A percentile compares a stretch with the other conserved stretches of the same genome.
phyloP scores from a whole-genome alignment of 1,140 invertebrate species.

The Oryzaephilus surinamensis region DNA sequence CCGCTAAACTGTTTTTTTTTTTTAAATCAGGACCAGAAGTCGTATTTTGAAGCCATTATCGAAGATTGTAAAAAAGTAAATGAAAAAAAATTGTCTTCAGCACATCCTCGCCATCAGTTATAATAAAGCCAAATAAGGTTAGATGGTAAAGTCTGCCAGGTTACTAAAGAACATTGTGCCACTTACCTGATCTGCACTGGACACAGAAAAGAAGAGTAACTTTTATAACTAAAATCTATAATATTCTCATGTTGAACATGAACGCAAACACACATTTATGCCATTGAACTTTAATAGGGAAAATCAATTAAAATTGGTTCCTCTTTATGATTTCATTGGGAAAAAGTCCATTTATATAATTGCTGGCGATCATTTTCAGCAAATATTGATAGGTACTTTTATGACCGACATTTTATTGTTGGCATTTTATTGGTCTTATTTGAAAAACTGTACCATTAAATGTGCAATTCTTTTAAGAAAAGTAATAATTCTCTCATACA shows the following conservation, averaged over 20 bases:
- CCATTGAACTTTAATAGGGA: slow-evolving; percentile 31
- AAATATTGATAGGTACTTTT: too few relatives aligned
- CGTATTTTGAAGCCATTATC: neutral
- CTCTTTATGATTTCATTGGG: too few relatives aligned
- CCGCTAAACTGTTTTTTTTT: neutral
- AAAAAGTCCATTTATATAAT: too few relatives aligned
- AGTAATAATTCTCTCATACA: too few relatives aligned
- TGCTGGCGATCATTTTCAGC: too few relatives aligned
- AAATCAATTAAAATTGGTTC: too few relatives aligned
- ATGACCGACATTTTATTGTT: too few relatives aligned
- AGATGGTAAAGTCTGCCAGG: slow-evolving; percentile 29
- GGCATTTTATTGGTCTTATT: too few relatives aligned
- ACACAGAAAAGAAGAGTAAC: slow-evolving; percentile 34
- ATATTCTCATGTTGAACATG: slow-evolving; percentile 7
- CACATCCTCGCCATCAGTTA: neutral
- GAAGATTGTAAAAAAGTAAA: neutral
- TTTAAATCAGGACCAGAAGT: neutral
- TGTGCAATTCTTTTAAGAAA: too few relatives aligned
- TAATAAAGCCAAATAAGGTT: slow-evolving; percentile 29
- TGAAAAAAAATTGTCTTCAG: neutral
- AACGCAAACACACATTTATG: slow-evolving; percentile 27
- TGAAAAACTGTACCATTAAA: too few relatives aligned
- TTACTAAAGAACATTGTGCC: slow-evolving; percentile 32
- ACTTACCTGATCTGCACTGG: slow-evolving; percentile 33
- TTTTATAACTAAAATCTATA: too few relatives aligned